A percentile compares a stretch with the other conserved stretches of the same genome.
Conservation (phyloP, 2,797 vertebrate species). For the Sandelia bainsii region DNA sequence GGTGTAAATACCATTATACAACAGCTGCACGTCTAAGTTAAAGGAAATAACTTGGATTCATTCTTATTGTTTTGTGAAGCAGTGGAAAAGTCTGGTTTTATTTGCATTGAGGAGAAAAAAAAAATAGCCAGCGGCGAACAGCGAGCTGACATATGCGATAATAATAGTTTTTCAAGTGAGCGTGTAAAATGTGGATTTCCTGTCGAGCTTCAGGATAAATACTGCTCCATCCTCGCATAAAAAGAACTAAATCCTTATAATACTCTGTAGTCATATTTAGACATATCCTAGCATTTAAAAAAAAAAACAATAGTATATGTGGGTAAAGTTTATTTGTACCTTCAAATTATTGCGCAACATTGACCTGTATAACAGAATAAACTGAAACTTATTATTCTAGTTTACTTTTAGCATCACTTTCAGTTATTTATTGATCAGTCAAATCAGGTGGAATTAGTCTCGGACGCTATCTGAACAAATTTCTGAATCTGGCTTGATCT, state of each 20-base stretch:
- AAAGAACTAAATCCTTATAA: too few species aligned
- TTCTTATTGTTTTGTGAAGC: background rate
- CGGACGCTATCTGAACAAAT: too few species aligned
- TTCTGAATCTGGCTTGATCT: too few species aligned
- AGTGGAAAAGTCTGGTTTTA: background rate
- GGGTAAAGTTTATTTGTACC: background rate
- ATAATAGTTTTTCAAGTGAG: background rate
- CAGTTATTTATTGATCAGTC: background rate
- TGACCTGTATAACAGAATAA: too few species aligned
- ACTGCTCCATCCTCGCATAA: background rate
- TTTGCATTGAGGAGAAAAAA: background rate
- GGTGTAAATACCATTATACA: too few species aligned
- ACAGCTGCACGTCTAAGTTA: too few species aligned
- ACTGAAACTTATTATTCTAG: too few species aligned
- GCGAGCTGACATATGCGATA: fast-evolving
- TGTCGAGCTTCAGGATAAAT: too few species aligned
- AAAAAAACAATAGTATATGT: background rate
- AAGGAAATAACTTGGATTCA: too few species aligned
- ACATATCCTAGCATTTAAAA: background rate
- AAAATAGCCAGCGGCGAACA: background rate
- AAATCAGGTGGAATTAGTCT: background rate
- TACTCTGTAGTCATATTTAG: background rate
- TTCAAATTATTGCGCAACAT: background rate
- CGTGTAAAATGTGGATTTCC: background rate
- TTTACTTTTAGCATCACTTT: background rate